These are phyloP conservation scores for Ondatra zibethicus DNA, from an alignment of 2,113 vertebrate genomes.

Conservation along the genomic window DNA sequence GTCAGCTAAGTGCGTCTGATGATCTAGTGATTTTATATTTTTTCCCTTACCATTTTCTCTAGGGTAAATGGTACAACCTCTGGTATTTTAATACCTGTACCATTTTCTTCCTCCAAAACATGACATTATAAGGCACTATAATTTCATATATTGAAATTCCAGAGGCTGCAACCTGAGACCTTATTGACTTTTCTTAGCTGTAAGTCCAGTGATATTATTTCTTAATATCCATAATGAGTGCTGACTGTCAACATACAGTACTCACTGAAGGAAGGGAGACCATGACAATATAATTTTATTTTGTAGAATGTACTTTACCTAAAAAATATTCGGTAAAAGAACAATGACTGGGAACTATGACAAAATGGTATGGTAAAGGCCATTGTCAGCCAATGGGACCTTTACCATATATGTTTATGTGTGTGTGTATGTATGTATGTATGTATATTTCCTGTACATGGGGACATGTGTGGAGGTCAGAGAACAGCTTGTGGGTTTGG, in stretches of 20 bases:
- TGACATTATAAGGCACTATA: neutral
- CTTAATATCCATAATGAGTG: neutral
- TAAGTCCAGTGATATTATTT: neutral
- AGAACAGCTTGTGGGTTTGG: neutral
- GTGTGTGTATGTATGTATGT: neutral
- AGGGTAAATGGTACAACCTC: neutral
- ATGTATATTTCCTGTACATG: neutral
- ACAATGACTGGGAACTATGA: neutral
- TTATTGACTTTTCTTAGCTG: neutral
- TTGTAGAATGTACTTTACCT: neutral
- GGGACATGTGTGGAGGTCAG: neutral
- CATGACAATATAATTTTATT: neutral
- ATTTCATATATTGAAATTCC: neutral
- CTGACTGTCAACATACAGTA: neutral
- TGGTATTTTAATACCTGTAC: neutral
- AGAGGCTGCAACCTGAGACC: neutral
- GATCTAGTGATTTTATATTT: neutral
- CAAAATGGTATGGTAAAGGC: neutral
- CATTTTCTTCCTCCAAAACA: neutral
- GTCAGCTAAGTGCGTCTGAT: neutral
- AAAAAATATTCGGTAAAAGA: neutral
- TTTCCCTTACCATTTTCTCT: neutral
- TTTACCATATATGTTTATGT: neutral
- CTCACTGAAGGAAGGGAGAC: slow-evolving; percentile 1
- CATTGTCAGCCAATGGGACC: neutral